Conservation (phyloP, 1,140 invertebrate genomes). For the Hermetia illucens region DNA sequence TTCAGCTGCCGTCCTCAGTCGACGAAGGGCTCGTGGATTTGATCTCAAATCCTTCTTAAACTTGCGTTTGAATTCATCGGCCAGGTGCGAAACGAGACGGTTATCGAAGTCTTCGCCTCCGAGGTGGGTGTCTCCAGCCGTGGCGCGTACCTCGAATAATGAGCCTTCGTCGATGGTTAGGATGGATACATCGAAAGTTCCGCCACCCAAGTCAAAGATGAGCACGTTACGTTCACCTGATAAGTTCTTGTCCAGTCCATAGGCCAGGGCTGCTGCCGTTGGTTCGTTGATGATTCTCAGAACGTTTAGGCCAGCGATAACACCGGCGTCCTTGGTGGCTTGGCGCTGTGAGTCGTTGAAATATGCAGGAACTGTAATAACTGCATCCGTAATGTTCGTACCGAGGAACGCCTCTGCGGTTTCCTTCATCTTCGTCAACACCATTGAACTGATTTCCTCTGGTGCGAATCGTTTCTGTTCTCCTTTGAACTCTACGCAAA, state of each 20-base stretch:
- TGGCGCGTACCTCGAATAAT: slow-evolving; percentile 62
- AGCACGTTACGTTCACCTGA: slow-evolving; percentile 61
- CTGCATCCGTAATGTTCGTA: slow-evolving; percentile 46
- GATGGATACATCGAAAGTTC: slow-evolving; percentile 75
- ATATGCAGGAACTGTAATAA: slow-evolving; percentile 44
- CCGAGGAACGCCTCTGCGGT: slow-evolving; percentile 66
- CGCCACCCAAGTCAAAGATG: slow-evolving; percentile 60
- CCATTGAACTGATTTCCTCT: slow-evolving; percentile 67
- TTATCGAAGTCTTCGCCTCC: slow-evolving; percentile 68
- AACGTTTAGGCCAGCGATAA: slow-evolving; percentile 50
- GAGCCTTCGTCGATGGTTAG: slow-evolving; percentile 74
- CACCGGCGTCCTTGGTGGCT: slow-evolving; percentile 49
- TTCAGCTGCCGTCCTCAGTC: slow-evolving; percentile 61
- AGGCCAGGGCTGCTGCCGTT: slow-evolving; percentile 57
- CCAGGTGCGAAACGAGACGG: slow-evolving; percentile 65
- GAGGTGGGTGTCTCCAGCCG: slow-evolving; percentile 59
- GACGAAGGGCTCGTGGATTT: slow-evolving; percentile 61
- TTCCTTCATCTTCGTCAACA: slow-evolving; percentile 67
- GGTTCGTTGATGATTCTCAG: slow-evolving; percentile 60
- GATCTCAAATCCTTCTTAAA: slow-evolving; percentile 61
- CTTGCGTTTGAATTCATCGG: slow-evolving; percentile 68
- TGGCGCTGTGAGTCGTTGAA: slow-evolving; percentile 51
- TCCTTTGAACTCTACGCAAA: slow-evolving; percentile 57
- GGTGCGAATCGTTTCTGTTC: slow-evolving; percentile 58
- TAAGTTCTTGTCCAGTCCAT: slow-evolving; percentile 60